Evolutionary conservation across 1,140 invertebrate genomes (phyloP).

Genomic region (Meloidogyne exigua): DNA sequence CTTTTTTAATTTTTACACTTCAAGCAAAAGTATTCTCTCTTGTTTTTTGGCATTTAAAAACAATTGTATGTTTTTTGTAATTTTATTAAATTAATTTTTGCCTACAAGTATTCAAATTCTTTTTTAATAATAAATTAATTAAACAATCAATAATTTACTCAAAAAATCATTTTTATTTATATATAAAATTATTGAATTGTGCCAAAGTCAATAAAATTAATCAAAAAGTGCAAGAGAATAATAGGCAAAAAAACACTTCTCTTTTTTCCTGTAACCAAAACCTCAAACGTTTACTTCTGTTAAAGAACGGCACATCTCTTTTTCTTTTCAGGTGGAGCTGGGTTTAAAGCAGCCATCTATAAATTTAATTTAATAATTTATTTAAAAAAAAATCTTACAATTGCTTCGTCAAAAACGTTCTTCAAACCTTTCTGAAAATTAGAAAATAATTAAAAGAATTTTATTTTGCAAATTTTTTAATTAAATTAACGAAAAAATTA

Average conservation of each 20-base stretch:
- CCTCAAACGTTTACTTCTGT: background rate
- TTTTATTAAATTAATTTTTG: no score
- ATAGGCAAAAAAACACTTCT: background rate
- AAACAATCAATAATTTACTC: background rate
- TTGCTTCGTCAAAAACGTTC: constrained; percentile 99
- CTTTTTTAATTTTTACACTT: no score
- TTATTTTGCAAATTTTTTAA: background rate
- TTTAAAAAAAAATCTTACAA: constrained; percentile 88
- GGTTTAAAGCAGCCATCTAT: constrained; percentile 73
- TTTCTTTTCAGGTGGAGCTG: constrained; percentile 6
- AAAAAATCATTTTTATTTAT: background rate
- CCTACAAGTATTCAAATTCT: no score
- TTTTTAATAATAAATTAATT: no score
- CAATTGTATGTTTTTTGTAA: no score
- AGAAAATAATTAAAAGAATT: background rate
- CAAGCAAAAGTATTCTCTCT: no score
- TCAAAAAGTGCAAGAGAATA: constrained; percentile 7
- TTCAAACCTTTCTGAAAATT: constrained; percentile 91
- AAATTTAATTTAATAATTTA: constrained; percentile 83
- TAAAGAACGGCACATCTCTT: constrained; percentile 11
- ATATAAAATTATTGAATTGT: constrained; percentile 5
- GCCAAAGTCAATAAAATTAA: constrained; percentile 15
- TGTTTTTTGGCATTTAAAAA: no score
- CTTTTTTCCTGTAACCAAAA: background rate
- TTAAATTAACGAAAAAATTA: no score